Evolutionary conservation across 2,113 vertebrate genomes (phyloP).

Genomic region (Megatriorchis doriae): DNA sequence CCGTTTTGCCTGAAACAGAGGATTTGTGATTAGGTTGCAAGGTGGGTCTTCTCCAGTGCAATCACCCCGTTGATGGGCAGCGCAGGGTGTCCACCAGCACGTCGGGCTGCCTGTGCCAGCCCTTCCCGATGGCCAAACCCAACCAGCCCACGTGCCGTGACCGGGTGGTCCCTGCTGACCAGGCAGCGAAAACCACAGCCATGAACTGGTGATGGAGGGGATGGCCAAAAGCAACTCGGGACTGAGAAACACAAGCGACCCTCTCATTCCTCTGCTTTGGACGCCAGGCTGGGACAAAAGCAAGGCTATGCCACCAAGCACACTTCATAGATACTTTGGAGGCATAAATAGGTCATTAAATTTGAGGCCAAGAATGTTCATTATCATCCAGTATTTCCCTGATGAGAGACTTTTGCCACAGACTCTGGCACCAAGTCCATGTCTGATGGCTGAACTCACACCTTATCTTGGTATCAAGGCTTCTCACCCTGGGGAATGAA

Average conservation of each 20-base stretch:
- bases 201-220: not conserved
- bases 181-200: rapidly evolving
- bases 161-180: not conserved
- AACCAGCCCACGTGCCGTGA: not conserved
- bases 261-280: not conserved
- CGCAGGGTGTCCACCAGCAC: not conserved
- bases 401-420: not conserved
- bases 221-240: not conserved
- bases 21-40: rapidly evolving
- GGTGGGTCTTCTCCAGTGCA: rapidly evolving
- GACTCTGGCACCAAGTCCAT: not conserved
- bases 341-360: not conserved
- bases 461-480: not conserved
- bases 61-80: rapidly evolving
- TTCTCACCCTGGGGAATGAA: not conserved
- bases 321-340: not conserved
- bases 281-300: not conserved
- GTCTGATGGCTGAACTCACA: not conserved
- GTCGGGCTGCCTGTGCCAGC: not conserved
- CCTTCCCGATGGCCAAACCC: not conserved
- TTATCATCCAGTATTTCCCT: not conserved
- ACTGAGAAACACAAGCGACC: not conserved
- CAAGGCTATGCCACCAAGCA: not conserved
- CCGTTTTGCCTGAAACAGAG: rapidly evolving
- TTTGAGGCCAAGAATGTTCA: not conserved